Percentiles rank a stretch among this genome's conserved stretches.
Evolutionary conservation across 2,113 vertebrate species (phyloP).

Genomic region (Phoenicopterus ruber): DNA sequence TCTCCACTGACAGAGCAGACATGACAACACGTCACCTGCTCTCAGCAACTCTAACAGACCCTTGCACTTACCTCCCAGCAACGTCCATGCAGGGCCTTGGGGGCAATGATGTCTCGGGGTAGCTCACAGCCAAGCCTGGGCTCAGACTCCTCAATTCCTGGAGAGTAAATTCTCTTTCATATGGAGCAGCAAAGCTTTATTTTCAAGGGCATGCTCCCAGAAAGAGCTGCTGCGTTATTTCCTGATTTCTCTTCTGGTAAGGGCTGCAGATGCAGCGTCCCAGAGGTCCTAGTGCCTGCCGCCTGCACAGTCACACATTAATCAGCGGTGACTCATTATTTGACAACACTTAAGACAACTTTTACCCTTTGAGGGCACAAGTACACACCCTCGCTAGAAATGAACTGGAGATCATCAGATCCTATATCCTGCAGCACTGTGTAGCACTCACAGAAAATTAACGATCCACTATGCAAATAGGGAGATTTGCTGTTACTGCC

Average conservation of each 20-base stretch:
- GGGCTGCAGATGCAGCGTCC: not conserved
- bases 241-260: conserved; percentile 3
- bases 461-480: rapidly evolving
- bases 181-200: not conserved
- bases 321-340: conserved; percentile 5
- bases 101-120: rapidly evolving
- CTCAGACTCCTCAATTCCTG: not conserved
- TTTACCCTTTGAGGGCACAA: not conserved
- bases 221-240: not conserved
- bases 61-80: not conserved
- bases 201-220: not conserved
- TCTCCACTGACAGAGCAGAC: not conserved
- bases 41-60: not conserved
- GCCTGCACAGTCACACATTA: not conserved
- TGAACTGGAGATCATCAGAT: not conserved
- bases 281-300: not conserved
- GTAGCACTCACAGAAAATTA: not conserved
- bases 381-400: not conserved
- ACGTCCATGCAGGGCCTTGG: not conserved
- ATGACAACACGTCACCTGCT: rapidly evolving
- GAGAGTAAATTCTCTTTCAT: not conserved
- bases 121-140: not conserved
- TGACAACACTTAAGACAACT: not conserved
- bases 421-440: not conserved
- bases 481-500: not conserved